Evolutionary conservation across 2,113 vertebrate species (phyloP).

Genomic region (Cryptotis parvus): DNA sequence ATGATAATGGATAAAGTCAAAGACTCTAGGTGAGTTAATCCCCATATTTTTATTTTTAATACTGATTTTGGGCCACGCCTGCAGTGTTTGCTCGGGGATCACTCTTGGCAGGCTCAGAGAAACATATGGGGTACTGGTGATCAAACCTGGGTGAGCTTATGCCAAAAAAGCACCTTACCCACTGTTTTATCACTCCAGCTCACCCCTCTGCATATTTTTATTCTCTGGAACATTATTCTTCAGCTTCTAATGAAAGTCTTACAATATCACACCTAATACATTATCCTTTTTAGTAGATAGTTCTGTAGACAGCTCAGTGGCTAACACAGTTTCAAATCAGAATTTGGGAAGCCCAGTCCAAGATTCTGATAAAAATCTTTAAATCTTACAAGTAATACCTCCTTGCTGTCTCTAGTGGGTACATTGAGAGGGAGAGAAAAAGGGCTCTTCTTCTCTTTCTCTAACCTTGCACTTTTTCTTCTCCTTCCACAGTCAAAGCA

Average conservation of each 20-base stretch:
- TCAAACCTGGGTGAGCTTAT: no score
- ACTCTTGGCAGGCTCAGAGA: no score
- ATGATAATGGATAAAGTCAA: neutral
- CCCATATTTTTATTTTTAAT: neutral
- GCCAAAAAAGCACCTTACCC: no score
- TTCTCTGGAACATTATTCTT: neutral
- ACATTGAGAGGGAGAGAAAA: neutral
- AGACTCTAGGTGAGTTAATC: neutral
- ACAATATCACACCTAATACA: neutral
- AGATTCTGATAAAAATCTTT: neutral
- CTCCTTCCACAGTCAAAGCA: neutral
- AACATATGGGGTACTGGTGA: no score
- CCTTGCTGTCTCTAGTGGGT: neutral
- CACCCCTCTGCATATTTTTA: neutral
- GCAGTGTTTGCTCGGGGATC: no score
- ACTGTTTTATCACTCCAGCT: no score
- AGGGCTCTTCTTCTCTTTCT: neutral
- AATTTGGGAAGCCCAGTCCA: neutral
- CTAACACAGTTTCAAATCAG: constrained; percentile 1
- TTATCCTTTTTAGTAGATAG: neutral
- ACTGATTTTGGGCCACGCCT: no score
- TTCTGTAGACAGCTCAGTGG: neutral
- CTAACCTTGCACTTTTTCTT: neutral
- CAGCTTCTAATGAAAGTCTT: neutral
- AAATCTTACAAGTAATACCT: neutral